Evolutionary conservation across 2,113 vertebrate genomes (phyloP).

Genomic region (Motacilla alba): DNA sequence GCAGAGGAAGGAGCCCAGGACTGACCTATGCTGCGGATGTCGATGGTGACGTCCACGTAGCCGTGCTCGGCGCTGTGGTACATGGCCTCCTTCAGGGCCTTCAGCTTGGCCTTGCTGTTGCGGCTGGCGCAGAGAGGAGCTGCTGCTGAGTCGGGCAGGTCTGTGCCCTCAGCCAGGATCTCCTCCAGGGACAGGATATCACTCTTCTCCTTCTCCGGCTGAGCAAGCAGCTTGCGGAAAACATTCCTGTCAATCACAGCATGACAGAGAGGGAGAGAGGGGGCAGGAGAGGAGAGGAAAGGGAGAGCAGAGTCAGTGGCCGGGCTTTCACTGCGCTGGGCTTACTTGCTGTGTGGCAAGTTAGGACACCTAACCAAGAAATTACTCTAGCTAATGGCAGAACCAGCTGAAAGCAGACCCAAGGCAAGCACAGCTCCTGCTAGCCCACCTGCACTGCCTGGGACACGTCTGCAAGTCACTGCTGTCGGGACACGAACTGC

Average conservation of each 20-base stretch:
- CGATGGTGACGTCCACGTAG: slow-evolving; percentile 94
- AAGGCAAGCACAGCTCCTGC: neutral
- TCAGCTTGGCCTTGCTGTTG: slow-evolving; percentile 92
- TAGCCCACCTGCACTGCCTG: neutral
- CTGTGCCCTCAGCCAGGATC: slow-evolving; percentile 93
- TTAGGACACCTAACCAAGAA: neutral
- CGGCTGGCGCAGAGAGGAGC: slow-evolving; percentile 84
- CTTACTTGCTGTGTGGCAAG: neutral
- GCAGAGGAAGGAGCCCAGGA: neutral
- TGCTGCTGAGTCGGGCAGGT: slow-evolving; percentile 80
- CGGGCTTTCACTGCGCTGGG: neutral
- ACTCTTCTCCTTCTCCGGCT: slow-evolving; percentile 90
- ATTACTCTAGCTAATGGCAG: neutral
- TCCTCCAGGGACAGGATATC: slow-evolving; percentile 96
- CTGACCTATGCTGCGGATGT: slow-evolving; percentile 93
- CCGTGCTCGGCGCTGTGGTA: slow-evolving; percentile 96
- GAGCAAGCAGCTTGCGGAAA: slow-evolving; percentile 92
- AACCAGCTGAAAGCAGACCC: neutral
- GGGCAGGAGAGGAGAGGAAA: slow-evolving; percentile 42
- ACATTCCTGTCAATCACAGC: slow-evolving; percentile 84
- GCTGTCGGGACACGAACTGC: accelerated
- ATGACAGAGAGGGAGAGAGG: neutral
- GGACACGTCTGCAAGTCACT: neutral
- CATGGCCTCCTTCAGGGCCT: slow-evolving; percentile 95
- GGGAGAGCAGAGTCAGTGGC: slow-evolving; percentile 34